These are phyloP conservation scores for Acestrorhynchus altus DNA, from an alignment of 2,797 vertebrate genomes.

Conservation along the genomic window DNA sequence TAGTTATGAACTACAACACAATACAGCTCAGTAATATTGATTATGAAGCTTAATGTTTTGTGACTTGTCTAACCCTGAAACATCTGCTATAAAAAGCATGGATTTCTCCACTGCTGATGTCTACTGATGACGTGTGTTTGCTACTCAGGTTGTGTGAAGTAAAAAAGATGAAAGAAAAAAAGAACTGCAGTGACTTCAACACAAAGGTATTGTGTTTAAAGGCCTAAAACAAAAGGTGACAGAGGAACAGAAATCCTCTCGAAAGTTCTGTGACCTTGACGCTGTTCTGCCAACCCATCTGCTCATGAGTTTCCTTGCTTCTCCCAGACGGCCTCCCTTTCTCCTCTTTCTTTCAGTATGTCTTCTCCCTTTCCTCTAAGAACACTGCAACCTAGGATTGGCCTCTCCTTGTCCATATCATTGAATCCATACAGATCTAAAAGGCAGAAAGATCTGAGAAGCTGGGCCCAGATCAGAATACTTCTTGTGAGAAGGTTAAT, in stretches of 20 bases:
- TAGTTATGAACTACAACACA: too few species aligned
- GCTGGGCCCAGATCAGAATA: conserved; percentile 16
- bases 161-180: conserved; percentile 6
- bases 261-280: conserved; percentile 60
- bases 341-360: conserved; percentile 37
- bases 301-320: conserved; percentile 49
- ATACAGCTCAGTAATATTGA: too few species aligned
- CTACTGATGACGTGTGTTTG: background rate
- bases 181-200: conserved; percentile 10
- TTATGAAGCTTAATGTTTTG: too few species aligned
- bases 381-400: conserved; percentile 20
- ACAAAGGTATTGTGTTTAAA: conserved; percentile 28
- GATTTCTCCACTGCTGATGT: background rate
- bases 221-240: conserved; percentile 35
- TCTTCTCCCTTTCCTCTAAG: conserved; percentile 31
- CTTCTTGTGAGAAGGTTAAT: conserved; percentile 43
- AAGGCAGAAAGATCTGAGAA: too few species aligned
- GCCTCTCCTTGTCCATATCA: conserved; percentile 20
- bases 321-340: conserved; percentile 42
- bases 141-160: background rate
- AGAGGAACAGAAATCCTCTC: conserved; percentile 40
- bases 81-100: too few species aligned
- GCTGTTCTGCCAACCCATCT: conserved; percentile 55
- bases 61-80: too few species aligned
- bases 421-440: conserved; percentile 25